Base-by-base conservation (phyloP, 1,140 invertebrate species). In the Trichogramma pretiosum region DNA sequence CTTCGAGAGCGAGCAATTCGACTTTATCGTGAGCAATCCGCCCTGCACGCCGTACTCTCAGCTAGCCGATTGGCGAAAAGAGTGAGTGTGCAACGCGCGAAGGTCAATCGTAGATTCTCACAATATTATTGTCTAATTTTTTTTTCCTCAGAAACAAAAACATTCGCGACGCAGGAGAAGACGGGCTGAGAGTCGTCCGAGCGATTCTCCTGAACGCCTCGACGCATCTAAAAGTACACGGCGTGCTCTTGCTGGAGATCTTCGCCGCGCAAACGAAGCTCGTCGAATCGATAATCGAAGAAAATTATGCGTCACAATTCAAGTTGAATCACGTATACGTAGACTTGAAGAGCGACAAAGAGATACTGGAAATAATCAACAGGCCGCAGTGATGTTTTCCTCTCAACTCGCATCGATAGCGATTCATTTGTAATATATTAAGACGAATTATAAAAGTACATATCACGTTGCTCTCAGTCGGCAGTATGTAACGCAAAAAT, bases 1-100 rank as follows among this genome's bases (percentile, higher is more conserved):
- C 37, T 59, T 70, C 9, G 56, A 72, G 17, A 50, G 61, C 8
- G 52, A 61, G 49, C 58, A 59, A 44, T 81, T 75, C 56, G 78
- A 82, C 63, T 55, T 80, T 17, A 75, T 83, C n/a, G 73, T 83
- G 28, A 77, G 77, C 23, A 83, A 83, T 70, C 81, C 81, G 10
- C 81, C 81, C 0, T 83, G 82, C 58, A 68, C 82, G 5, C 72
- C 75, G 16, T 71, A 70, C 0, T 64, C 70, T 66, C 78, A 49
- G 63, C 81, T 45, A 51, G 63, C 26, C 60, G 64, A 39, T 52
- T 82, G 9, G 62, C 75, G 54, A 11, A 41, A 41, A 17, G 26
- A 30, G 39, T 41, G 32, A 17, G 34, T 18, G 13, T n/a, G n/a
- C n/a, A n/a, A n/a, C n/a, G n/a, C n/a, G n/a, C n/a, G n/a, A n/a